Conservation (phyloP, 2,888 invertebrate species). For the Ormyrus pomaceus region DNA sequence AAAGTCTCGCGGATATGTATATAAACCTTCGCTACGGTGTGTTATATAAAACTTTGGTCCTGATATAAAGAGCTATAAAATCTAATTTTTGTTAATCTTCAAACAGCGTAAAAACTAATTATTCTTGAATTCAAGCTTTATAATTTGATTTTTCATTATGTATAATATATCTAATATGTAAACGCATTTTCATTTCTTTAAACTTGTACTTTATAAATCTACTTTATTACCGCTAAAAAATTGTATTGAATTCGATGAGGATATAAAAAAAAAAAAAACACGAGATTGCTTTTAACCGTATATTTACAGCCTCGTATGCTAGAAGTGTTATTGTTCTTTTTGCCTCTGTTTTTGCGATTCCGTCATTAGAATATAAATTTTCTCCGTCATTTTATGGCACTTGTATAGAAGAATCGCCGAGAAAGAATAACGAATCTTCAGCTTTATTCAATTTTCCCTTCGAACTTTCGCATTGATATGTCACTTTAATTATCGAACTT, state of each 20-base stretch:
- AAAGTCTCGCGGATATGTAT: constrained; percentile 22
- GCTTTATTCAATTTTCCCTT: constrained; percentile 5
- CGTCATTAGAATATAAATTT: constrained; percentile 1
- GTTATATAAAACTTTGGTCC: constrained; percentile 49
- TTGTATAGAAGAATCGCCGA: constrained; percentile 38
- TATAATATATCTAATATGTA: constrained; percentile 8
- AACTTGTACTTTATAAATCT: constrained; percentile 35
- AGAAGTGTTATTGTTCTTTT: constrained; percentile 19
- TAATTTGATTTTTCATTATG: too few species aligned
- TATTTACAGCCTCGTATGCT: constrained; percentile 55
- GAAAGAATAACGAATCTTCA: constrained; percentile 27
- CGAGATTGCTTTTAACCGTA: constrained; percentile 45
- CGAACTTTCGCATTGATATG: not conserved
- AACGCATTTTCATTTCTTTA: constrained; percentile 12
- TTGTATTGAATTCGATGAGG: constrained; percentile 20
- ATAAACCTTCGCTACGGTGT: constrained; percentile 40
- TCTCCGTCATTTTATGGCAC: constrained; percentile 42
- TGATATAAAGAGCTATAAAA: constrained; percentile 31
- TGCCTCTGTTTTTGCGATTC: constrained; percentile 30
- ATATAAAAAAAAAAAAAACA: constrained; percentile 20
- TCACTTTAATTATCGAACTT: too few species aligned
- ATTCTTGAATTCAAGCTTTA: constrained; percentile 5
- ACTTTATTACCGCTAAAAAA: constrained; percentile 16
- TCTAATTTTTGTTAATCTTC: constrained; percentile 1
- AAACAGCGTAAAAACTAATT: constrained; percentile 18